These are phyloP conservation scores for Merluccius polli DNA, from an alignment of 2,797 vertebrate species.

Conservation along the genomic window DNA sequence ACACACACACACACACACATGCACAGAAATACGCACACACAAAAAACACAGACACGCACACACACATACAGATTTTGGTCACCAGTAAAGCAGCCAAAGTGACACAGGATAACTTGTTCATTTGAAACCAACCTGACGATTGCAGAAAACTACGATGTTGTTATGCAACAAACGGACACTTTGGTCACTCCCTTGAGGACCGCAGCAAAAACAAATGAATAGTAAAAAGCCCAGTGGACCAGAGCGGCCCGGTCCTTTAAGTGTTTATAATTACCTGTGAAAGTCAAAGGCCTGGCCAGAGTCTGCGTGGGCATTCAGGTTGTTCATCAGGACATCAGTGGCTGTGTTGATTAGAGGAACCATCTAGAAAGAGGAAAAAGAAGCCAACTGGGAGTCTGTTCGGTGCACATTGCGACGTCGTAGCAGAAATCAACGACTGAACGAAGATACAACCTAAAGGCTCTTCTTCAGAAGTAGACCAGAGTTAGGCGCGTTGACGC, in stretches of 20 bases:
- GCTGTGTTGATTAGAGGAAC: conserved; percentile 84
- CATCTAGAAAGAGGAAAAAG: conserved; percentile 72
- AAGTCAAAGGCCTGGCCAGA: conserved; percentile 84
- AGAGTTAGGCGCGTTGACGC: not conserved
- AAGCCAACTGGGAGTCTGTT: not conserved
- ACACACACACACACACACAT: not conserved
- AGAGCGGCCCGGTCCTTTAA: not conserved
- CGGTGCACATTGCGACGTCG: not conserved
- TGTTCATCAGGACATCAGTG: conserved; percentile 78
- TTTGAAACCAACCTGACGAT: too few relatives aligned
- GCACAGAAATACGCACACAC: not conserved
- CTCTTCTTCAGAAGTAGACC: not conserved
- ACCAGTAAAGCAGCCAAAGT: too few relatives aligned
- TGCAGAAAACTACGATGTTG: too few relatives aligned
- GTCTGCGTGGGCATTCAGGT: conserved; percentile 76
- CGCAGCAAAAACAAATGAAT: not conserved
- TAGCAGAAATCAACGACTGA: not conserved
- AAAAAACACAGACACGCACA: not conserved
- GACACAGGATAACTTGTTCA: too few relatives aligned
- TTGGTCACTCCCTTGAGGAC: not conserved
- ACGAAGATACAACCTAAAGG: not conserved
- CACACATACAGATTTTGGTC: too few relatives aligned
- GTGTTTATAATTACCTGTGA: conserved; percentile 76
- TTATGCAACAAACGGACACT: too few relatives aligned
- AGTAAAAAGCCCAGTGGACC: too few relatives aligned